phyloP scores from a whole-genome alignment of 1,140 invertebrate species.

The Callitettix versicolor region DNA sequence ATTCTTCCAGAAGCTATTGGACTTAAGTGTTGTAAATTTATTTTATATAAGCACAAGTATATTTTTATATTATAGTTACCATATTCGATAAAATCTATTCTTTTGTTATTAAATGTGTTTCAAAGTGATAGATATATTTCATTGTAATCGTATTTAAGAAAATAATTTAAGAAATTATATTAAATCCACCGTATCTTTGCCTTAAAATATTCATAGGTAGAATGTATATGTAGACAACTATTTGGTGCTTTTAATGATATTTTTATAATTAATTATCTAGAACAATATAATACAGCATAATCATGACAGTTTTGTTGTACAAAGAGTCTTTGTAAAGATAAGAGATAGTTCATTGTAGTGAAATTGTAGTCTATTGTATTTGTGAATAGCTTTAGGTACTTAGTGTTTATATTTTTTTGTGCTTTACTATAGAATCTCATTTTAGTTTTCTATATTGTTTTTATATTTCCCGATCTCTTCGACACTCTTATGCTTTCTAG shows the following conservation, averaged over 20 bases:
- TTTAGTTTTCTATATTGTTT: no score
- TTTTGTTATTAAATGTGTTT: background rate
- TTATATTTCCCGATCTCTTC: no score
- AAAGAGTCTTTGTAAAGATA: background rate
- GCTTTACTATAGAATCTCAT: no score
- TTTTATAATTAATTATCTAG: background rate
- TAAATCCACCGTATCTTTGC: conserved; percentile 10
- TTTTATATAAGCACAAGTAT: background rate
- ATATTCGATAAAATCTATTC: conserved; percentile 3
- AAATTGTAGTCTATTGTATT: background rate
- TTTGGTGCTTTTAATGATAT: conserved; percentile 5
- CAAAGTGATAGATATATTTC: background rate
- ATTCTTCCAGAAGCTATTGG: background rate
- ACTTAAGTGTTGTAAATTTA: conserved; percentile 1
- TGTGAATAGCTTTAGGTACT: no score
- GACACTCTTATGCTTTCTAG: no score
- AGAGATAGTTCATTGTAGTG: background rate
- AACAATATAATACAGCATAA: background rate
- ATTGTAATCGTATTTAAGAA: conserved; percentile 4
- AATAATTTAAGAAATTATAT: background rate
- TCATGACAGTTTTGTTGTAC: background rate
- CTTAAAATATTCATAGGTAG: background rate
- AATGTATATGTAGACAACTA: background rate
- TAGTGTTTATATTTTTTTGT: no score
- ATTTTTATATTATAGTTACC: conserved; percentile 1